Evolutionary conservation across 2,113 vertebrate genomes (phyloP), one percentile per base, ranked within the genome.

Genomic region (Brienomyrus brachyistius): DNA sequence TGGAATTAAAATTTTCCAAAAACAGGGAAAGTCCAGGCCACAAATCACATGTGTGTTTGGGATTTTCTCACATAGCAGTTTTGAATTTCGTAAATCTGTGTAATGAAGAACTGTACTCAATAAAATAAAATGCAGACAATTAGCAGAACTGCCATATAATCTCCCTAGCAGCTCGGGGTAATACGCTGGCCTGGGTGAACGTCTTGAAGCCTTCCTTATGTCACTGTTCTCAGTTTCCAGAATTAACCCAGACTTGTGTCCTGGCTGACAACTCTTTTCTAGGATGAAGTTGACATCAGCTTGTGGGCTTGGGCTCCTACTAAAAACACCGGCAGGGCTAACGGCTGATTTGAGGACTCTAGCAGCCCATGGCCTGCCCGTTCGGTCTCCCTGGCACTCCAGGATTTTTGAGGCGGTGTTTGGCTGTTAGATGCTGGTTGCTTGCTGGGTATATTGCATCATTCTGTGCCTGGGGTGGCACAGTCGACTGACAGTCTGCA

Each of bases 331-430:
- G 91, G 93, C 15, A 93, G 94, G 91, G 88, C 94, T 90, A 93
- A 93, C 62, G 21, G 21, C 89, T 88, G 19, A 74, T 11, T 90
- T 89, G 90, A 93, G 91, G 95, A 96, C 96, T 95, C 93, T 92
- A 92, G 94, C 92, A 91, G 94, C 94, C 95, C 91, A 92, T 91
- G 95, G 94, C 93, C 91, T 92, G 94, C 94, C 95, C 93, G 88
- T 92, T 86, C 93, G 93, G 93, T 86, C 92, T 13, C 91, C 92
- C 87, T 80, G 48, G 87, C 80, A 89, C 56, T 92, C 87, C 91
- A 90, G 90, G 88, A 56, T 91, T 90, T 93, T 86, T 91, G 91
- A 89, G 93, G 9, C 11, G 83, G 10, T 21, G 83, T n/a, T 9
- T 89, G 13, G 62, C 62, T 45, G 87, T 66, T 11, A 88, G 92